These are phyloP conservation scores for Trematomus loennbergii DNA, from an alignment of 2,113 vertebrate species.

Conservation along the genomic window DNA sequence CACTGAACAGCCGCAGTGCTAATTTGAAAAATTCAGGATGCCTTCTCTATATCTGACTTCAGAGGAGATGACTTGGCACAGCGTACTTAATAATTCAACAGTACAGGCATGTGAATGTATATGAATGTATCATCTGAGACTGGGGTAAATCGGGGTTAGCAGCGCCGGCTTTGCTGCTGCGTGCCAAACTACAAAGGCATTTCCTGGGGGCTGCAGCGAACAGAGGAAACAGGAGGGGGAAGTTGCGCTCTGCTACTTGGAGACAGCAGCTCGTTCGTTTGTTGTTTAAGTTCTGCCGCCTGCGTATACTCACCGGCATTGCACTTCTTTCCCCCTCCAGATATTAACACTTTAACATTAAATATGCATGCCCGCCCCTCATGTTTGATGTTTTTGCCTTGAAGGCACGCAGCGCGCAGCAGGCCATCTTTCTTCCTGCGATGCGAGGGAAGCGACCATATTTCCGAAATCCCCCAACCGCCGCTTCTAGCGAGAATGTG, in stretches of 20 bases:
- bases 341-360: conserved; percentile 74
- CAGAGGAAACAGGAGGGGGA: conserved; percentile 64
- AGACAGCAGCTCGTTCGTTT: conserved; percentile 67
- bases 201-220: conserved; percentile 71
- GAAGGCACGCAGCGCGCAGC: conserved; percentile 54
- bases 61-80: conserved; percentile 73
- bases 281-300: conserved; percentile 66
- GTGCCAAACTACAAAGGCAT: conserved; percentile 76
- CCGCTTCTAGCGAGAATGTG: conserved; percentile 4
- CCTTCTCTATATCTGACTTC: conserved; percentile 69
- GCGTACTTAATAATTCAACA: conserved; percentile 77
- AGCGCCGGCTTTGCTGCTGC: conserved; percentile 65
- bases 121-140: conserved; percentile 70
- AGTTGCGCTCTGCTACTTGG: conserved; percentile 65
- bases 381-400: conserved; percentile 74
- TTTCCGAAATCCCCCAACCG: conserved; percentile 8
- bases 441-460: conserved; percentile 13
- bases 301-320: conserved; percentile 48
- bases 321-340: conserved; percentile 65
- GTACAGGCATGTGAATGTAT: conserved; percentile 75
- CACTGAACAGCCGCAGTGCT: conserved; percentile 53
- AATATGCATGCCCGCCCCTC: conserved; percentile 77
- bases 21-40: conserved; percentile 71
- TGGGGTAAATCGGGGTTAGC: conserved; percentile 78
- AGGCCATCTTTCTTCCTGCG: conserved; percentile 24